Base-by-base conservation (phyloP, 2,113 vertebrate genomes). In the Amblyopsis rosae region DNA sequence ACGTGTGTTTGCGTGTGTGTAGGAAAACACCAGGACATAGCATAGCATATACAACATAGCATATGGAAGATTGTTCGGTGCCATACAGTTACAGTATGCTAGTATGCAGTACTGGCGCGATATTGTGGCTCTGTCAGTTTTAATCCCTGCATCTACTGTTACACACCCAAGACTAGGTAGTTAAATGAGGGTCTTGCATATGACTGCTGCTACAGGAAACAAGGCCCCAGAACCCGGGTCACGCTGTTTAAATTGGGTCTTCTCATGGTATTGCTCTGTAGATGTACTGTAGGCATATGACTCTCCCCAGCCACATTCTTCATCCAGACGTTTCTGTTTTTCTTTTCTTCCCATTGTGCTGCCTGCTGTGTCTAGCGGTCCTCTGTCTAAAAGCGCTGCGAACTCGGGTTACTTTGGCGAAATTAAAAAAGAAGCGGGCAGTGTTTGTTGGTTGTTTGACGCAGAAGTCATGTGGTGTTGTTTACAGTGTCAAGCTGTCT, bases 11-110 rank as follows among this genome's bases (percentile, higher is more conserved):
- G 46, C 33, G n/a, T 50, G 55, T 13, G 19, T 46, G 47, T 48
- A 3, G 60, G 64, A 65, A 26, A 77, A 62, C n/a, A 65, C 13
- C 51, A 54, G 51, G 51, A n/a, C 6, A n/a, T n/a, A n/a, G n/a
- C n/a, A n/a, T n/a, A n/a, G n/a, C n/a, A n/a, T n/a, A n/a, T 0
- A n/a, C 55, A 67, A 66, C 68, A 65, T 12, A 50, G 7, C n/a
- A 59, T 48, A 61, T 49, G 17, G 41, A 70, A 59, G 59, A 35
- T 70, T 16, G 35, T n/a, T 26, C 26, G 26, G 50, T 59, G 33
- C 53, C 60, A 54, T 61, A 59, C 41, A 41, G 9, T 12, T 62
- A 47, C 26, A 26, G 26, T 26, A 26, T 35, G 54, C 35, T 15
- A 47, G n/a, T n/a, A n/a, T n/a, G n/a, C n/a, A 41, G 35, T 41